Percentiles rank a stretch among this genome's conserved stretches.
These are phyloP conservation scores for Erebia aethiops DNA, from an alignment of 2,888 invertebrate species.

Conservation along the genomic window DNA sequence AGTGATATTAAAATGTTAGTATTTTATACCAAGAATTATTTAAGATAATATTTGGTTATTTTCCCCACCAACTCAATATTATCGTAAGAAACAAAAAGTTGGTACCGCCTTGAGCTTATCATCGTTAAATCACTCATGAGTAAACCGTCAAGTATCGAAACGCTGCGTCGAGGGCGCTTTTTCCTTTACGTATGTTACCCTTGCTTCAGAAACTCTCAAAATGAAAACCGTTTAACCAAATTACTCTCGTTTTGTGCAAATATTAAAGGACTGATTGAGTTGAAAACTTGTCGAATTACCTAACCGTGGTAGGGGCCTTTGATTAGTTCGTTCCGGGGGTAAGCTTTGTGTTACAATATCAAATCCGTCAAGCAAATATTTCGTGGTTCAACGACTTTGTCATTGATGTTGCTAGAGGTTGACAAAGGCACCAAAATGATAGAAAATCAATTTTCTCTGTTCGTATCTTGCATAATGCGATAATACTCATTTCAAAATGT, in stretches of 20 bases:
- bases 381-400: constrained; percentile 14
- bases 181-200: constrained; percentile 24
- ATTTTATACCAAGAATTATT: too few species aligned
- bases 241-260: constrained; percentile 67
- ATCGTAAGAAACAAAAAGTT: neutral
- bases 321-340: constrained; percentile 42
- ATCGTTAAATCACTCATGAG: constrained; percentile 7
- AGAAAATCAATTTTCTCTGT: too few species aligned
- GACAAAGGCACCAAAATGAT: too few species aligned
- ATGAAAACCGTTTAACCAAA: constrained; percentile 60
- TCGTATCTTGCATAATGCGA: too few species aligned
- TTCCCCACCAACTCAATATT: neutral
- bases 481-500: too few species aligned
- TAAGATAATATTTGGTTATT: too few species aligned
- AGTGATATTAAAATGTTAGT: too few species aligned
- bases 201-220: constrained; percentile 37
- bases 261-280: constrained; percentile 67
- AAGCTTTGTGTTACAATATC: constrained; percentile 40
- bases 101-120: neutral
- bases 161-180: constrained; percentile 11
- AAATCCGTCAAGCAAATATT: constrained; percentile 40
- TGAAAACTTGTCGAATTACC: constrained; percentile 56
- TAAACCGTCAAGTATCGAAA: constrained; percentile 11
- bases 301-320: constrained; percentile 38
- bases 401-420: neutral